Evolutionary conservation across 1,140 invertebrate species (phyloP).

Genomic region (Subanguina moxae): DNA sequence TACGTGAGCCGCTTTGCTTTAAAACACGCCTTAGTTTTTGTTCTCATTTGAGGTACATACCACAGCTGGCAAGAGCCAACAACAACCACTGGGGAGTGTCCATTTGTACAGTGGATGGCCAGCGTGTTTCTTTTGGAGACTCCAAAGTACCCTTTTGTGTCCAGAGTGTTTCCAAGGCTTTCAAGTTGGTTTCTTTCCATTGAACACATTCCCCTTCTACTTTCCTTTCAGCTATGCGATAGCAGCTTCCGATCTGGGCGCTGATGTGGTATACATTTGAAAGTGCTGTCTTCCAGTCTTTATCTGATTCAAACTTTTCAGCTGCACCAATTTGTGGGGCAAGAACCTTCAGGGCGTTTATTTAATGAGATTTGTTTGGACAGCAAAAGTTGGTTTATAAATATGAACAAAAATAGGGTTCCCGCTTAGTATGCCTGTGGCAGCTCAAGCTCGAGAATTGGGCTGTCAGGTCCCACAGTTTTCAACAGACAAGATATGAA

Average conservation of each 20-base stretch:
- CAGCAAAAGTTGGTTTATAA: conserved; percentile 56
- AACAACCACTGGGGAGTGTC: conserved; percentile 62
- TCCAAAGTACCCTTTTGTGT: conserved; percentile 52
- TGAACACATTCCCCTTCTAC: too few species aligned
- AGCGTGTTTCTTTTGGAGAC: conserved; percentile 55
- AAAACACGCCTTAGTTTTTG: not conserved
- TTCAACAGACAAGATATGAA: too few species aligned
- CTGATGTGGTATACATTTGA: conserved; percentile 60
- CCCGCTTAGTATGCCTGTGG: too few species aligned
- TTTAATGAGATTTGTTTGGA: conserved; percentile 94
- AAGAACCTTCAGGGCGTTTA: conserved; percentile 88
- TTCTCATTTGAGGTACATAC: conserved; percentile 50
- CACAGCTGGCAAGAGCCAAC: conserved; percentile 54
- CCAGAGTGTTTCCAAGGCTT: conserved; percentile 69
- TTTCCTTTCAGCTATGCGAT: conserved; percentile 4
- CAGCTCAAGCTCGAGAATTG: too few species aligned
- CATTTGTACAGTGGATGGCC: conserved; percentile 63
- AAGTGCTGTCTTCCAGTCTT: too few species aligned
- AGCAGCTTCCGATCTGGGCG: conserved; percentile 42
- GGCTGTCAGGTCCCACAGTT: too few species aligned
- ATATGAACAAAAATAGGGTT: too few species aligned
- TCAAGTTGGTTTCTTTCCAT: conserved; percentile 65
- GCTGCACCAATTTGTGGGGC: conserved; percentile 72
- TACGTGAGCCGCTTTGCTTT: not conserved
- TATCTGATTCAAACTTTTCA: too few species aligned